These are phyloP conservation scores for Pogonocichla stellata DNA, from an alignment of 2,113 vertebrate species.

Conservation along the genomic window DNA sequence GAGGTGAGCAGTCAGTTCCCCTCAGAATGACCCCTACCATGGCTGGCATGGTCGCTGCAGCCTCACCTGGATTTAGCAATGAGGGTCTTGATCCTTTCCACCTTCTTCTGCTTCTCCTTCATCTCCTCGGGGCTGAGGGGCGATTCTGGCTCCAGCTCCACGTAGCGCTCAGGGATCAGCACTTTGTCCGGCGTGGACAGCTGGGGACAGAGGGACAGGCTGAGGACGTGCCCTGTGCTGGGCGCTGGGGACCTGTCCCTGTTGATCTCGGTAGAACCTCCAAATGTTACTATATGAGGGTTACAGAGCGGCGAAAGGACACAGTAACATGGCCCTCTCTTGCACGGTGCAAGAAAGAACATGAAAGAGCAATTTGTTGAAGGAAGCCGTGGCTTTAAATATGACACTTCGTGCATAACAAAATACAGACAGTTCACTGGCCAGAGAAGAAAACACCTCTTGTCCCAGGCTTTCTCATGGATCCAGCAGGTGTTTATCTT, in stretches of 20 bases:
- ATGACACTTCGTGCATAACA: too few species aligned
- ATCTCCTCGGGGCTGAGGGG: slow-evolving; percentile 92
- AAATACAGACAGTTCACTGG: too few species aligned
- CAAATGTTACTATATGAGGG: too few species aligned
- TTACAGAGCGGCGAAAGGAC: too few species aligned
- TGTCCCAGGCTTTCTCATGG: too few species aligned
- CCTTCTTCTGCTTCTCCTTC: slow-evolving; percentile 94
- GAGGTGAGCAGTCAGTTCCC: background rate
- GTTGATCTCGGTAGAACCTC: too few species aligned
- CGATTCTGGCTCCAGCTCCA: slow-evolving; percentile 80
- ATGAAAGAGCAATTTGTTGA: too few species aligned
- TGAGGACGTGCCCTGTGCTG: accelerated
- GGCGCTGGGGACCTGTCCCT: accelerated
- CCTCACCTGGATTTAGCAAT: slow-evolving; percentile 96
- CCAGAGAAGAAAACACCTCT: too few species aligned
- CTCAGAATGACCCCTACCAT: background rate
- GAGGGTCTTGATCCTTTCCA: slow-evolving; percentile 94
- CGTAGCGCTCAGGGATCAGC: slow-evolving; percentile 87
- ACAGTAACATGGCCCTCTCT: too few species aligned
- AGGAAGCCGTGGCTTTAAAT: too few species aligned
- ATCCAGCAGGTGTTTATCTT: too few species aligned
- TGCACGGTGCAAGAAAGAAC: too few species aligned
- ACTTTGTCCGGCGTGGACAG: slow-evolving; percentile 87
- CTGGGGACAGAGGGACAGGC: slow-evolving; percentile 33
- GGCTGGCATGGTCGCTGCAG: accelerated